These are phyloP conservation scores for Lepidurus couesii DNA, from an alignment of 1,140 invertebrate species.

Conservation along the genomic window DNA sequence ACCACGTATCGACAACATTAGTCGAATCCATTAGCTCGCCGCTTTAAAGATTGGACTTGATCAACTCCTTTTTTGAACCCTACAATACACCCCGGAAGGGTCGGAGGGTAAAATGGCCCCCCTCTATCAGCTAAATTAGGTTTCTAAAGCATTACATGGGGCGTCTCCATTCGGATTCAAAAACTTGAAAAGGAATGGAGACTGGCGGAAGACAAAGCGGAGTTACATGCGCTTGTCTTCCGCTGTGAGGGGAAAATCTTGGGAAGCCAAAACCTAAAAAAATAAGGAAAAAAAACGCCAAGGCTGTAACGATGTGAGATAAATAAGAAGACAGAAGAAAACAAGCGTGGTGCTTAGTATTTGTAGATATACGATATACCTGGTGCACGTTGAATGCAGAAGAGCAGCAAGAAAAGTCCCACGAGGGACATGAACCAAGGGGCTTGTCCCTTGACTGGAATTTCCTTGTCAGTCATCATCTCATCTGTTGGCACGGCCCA, in stretches of 20 bases:
- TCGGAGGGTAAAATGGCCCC: neutral
- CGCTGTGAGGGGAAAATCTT: no score
- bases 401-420: neutral
- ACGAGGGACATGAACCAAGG: constrained; percentile 17
- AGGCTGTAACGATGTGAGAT: no score
- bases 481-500: neutral
- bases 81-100: neutral
- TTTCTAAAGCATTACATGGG: no score
- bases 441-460: constrained; percentile 20
- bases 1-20: constrained; percentile 15
- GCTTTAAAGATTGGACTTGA: neutral
- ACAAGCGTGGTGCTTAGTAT: neutral
- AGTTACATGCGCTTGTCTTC: no score
- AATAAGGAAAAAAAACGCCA: no score
- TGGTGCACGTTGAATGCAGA: constrained; percentile 1
- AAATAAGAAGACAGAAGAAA: neutral
- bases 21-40: neutral
- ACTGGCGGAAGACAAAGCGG: no score
- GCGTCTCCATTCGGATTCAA: no score
- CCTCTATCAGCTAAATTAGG: no score
- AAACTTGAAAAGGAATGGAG: no score
- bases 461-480: constrained; percentile 18
- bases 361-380: neutral
- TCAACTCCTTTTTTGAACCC: neutral
- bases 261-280: no score